Evolutionary conservation across 1,140 invertebrate species (phyloP).

Genomic region (Eumaeus atala): DNA sequence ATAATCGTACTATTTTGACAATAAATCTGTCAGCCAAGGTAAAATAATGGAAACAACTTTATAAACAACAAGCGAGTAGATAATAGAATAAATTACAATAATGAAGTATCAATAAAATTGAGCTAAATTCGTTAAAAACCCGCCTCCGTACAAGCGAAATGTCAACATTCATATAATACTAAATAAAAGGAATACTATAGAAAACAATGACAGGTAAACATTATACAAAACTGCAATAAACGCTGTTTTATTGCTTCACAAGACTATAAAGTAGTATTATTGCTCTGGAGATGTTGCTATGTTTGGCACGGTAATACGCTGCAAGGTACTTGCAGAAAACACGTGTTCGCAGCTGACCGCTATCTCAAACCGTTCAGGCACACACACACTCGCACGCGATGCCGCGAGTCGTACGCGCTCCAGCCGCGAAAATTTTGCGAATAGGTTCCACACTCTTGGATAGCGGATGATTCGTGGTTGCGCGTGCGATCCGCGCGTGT

Average conservation of each 20-base stretch:
- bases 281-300: conserved; percentile 9
- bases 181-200: conserved; percentile 11
- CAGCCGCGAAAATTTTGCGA: no score
- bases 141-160: conserved; percentile 25
- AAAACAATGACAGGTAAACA: conserved; percentile 11
- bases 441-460: no score
- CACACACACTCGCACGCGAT: no score
- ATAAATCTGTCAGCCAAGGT: conserved; percentile 25
- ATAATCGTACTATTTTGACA: no score
- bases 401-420: no score
- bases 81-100: conserved; percentile 56
- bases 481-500: not conserved
- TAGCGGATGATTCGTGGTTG: no score
- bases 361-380: not conserved
- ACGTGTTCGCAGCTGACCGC: conserved; percentile 1
- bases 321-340: not conserved
- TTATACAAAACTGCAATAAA: conserved; percentile 6
- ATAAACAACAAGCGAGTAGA: conserved; percentile 56
- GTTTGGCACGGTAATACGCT: conserved; percentile 3
- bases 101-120: conserved; percentile 70
- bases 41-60: conserved; percentile 37
- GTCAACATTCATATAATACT: conserved; percentile 10
- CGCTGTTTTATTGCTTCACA: conserved; percentile 4
- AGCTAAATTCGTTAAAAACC: conserved; percentile 54
- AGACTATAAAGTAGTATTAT: conserved; percentile 11